Conservation (phyloP, 2,888 invertebrate species). For the Lithophane semibrunnea region DNA sequence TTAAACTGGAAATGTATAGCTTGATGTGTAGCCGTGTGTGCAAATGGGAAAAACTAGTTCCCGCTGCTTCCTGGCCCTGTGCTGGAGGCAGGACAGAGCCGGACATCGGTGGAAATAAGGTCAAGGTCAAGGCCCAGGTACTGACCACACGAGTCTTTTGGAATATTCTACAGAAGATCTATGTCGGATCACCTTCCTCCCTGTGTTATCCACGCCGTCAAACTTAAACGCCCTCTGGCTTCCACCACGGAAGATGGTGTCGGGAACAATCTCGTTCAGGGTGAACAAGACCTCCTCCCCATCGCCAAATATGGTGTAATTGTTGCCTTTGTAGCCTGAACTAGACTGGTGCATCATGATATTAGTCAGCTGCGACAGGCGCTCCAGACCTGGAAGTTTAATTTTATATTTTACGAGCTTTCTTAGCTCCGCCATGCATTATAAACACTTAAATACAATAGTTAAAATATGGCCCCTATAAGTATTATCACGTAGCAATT, state of each 20-base stretch:
- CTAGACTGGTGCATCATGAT: slow-evolving; percentile 22
- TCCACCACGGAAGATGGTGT: not conserved
- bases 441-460: too few species aligned
- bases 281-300: slow-evolving; percentile 14
- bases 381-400: slow-evolving; percentile 25
- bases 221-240: slow-evolving; percentile 18
- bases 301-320: slow-evolving; percentile 16
- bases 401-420: not conserved
- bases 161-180: not conserved
- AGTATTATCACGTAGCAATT: too few species aligned
- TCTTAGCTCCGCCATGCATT: too few species aligned
- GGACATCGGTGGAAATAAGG: not conserved
- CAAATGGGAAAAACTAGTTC: not conserved
- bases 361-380: slow-evolving; percentile 1
- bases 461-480: too few species aligned
- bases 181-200: slow-evolving; percentile 21
- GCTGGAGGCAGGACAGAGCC: not conserved
- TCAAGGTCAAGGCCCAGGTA: too few species aligned
- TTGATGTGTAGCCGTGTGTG: too few species aligned
- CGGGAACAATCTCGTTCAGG: slow-evolving; percentile 28
- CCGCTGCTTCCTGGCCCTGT: not conserved
- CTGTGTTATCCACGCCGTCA: slow-evolving; percentile 29
- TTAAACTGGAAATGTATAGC: too few species aligned
- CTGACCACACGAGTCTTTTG: not conserved
- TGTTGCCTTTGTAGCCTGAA: slow-evolving; percentile 24